These are phyloP conservation scores for Tragelaphus scriptus DNA, from an alignment of 2,113 vertebrate species.

Conservation along the genomic window DNA sequence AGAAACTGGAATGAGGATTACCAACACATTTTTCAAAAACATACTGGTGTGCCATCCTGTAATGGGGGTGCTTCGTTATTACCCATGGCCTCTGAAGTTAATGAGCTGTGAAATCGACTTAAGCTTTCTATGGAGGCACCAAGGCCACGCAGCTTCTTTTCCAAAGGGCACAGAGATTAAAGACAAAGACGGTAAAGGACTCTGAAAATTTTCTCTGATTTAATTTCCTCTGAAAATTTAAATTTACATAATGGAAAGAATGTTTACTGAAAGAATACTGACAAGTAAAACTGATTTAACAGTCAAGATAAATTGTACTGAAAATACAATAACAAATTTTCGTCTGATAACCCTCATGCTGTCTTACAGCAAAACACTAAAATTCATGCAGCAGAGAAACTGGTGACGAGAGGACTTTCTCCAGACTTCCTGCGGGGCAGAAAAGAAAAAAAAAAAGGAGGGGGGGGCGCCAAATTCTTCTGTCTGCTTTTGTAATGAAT, in stretches of 20 bases:
- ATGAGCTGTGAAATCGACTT: background rate
- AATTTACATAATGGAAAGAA: background rate
- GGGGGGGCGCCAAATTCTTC: background rate
- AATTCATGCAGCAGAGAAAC: slow-evolving; percentile 76
- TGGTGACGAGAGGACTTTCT: slow-evolving; percentile 30
- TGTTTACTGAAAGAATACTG: slow-evolving; percentile 51
- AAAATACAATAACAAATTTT: slow-evolving; percentile 56
- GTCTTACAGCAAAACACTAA: slow-evolving; percentile 57
- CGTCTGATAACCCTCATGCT: slow-evolving; percentile 61
- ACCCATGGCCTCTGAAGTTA: background rate
- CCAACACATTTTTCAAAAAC: background rate
- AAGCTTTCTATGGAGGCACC: background rate
- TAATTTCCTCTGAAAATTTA: slow-evolving; percentile 39
- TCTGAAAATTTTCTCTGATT: background rate
- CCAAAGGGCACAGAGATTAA: background rate
- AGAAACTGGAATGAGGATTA: slow-evolving; percentile 1
- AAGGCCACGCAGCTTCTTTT: background rate
- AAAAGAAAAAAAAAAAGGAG: background rate
- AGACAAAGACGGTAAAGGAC: background rate
- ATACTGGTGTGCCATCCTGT: background rate
- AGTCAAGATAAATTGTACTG: slow-evolving; percentile 27
- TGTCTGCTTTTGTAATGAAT: slow-evolving; percentile 42
- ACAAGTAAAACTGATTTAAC: slow-evolving; percentile 11
- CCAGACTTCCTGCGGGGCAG: background rate
- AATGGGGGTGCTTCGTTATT: background rate